Evolutionary conservation across 2,888 invertebrate genomes (phyloP), one percentile per base, ranked within the genome.

Genomic region (Hanleya hanleyi): DNA sequence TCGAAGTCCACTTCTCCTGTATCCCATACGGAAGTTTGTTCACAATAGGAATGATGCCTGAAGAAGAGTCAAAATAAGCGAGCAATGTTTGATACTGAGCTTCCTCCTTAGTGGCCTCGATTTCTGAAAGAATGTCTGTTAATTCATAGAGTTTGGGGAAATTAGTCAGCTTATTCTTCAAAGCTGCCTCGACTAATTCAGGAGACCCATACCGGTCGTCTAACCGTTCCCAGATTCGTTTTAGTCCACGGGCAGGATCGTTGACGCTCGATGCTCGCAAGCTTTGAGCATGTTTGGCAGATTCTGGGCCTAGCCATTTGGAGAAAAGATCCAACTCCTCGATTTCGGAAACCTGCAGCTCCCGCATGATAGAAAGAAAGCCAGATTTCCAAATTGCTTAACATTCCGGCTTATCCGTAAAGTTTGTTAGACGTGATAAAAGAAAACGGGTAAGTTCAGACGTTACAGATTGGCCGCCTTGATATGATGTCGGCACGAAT

Each of bases 1-100:
- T n/a, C n/a, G n/a, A n/a, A n/a, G n/a, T n/a, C 77, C 75, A 77
- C 50, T 70, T 77, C 49, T 75, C 69, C 38, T 73, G 77, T 9
- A 73, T 26, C 0, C 26, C 37, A 15, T 61, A 38, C 0, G 77
- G 75, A 37, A 77, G 41, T 47, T 77, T 77, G 18, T 36, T 22
- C 26, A 77, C 69, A 38, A 77, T 69, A 7, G 75, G 71, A 15
- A 26, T 49, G 22, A 73, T 38, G 26, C 76, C 73, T 37, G 70
- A n/a, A 5, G 68, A 67, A 1, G 70, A 47, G 49, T 76, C 76
- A 67, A 70, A 68, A 32, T 77, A 77, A 15, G 69, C 62, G 26
- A 77, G 41, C 4, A 72, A 32, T 1, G 69, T 1, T 1, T 37
- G 47, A 51, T 73, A 80, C 18, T 67, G 70, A 0, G 61, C 68